Evolutionary conservation across 2,888 invertebrate genomes (phyloP), one percentile per base, ranked within the genome.

Genomic region (Tribolium freemani): DNA sequence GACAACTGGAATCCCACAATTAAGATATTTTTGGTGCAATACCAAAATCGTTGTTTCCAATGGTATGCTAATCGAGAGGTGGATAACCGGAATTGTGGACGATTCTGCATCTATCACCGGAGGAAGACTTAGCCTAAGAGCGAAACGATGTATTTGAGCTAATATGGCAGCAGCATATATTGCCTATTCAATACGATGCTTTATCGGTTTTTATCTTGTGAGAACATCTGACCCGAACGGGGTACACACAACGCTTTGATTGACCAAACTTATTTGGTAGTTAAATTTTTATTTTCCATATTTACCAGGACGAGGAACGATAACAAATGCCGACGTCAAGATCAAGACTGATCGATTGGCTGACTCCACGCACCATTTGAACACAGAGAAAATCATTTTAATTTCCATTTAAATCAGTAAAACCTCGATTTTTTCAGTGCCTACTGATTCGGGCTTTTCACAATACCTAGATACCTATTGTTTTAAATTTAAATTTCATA

Each of bases 71-170:
- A 79, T 79, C 73, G 70, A 31, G 69, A 76, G 79, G 75, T 69
- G 75, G 75, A 75, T 75, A 73, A 77, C 77, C 77, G 71, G 78
- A 76, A 77, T 76, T 77, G 75, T 75, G 74, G 74, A 72, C 50
- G 50, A 6, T 44, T 73, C 71, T 68, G 73, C 74, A 75, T 75
- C 74, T 75, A 77, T 79, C 77, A 76, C 77, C 48, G 69, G 5
- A 68, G 58, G 56, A 58, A 58, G 26, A 66, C 11, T 26, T 20
- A 50, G 71, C 67, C 72, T 80, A 79, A 80, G 75, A 80, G 80
- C 80, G 73, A 80, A 80, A 80, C 80, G 78, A 78, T 80, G 79
- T 80, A 78, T 79, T 78, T 77, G 69, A 80, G 74, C 80, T 78
- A 80, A 80, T 80, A 80, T 79, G 79, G 79, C 77, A 77, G 77